A percentile compares a stretch with the other conserved stretches of the same genome.
phyloP scores from a whole-genome alignment of 2,113 vertebrate genomes.

The Notiomystis cincta region DNA sequence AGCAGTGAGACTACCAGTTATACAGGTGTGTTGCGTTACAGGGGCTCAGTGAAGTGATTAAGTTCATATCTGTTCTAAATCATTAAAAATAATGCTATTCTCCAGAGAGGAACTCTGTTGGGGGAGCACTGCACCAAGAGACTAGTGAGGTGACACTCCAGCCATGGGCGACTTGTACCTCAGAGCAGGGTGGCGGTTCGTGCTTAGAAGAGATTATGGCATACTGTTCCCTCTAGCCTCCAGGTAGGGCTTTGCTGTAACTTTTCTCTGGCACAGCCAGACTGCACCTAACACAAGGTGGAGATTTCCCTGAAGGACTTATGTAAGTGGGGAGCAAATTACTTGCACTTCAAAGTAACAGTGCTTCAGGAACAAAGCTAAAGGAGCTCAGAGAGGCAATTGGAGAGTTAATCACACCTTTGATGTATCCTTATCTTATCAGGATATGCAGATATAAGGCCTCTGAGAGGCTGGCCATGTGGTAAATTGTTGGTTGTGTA shows the following conservation, averaged over 20 bases:
- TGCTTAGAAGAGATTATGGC: neutral
- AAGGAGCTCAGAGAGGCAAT: neutral
- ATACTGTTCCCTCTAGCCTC: neutral
- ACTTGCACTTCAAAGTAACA: conserved; percentile 8
- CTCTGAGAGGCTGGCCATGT: neutral
- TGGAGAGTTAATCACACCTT: neutral
- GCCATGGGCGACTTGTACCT: neutral
- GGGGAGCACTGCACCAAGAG: neutral
- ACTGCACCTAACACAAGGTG: neutral
- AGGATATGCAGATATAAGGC: neutral
- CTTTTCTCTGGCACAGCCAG: neutral
- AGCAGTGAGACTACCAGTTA: neutral
- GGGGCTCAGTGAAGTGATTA: neutral
- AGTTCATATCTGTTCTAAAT: neutral
- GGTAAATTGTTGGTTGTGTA: neutral
- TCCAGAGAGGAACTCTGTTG: neutral
- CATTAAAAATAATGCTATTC: neutral
- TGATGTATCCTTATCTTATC: conserved; percentile 44
- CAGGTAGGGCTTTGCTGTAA: neutral
- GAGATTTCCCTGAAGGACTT: neutral
- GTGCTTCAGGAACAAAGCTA: neutral
- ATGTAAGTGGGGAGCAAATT: neutral
- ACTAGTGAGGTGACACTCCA: neutral
- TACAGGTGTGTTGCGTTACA: neutral
- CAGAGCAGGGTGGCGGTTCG: neutral